A percentile compares a stretch with the other conserved stretches of the same genome.
These are phyloP conservation scores for Carcinoscorpius rotundicauda DNA, from an alignment of 1,140 invertebrate genomes.

Conservation along the genomic window DNA sequence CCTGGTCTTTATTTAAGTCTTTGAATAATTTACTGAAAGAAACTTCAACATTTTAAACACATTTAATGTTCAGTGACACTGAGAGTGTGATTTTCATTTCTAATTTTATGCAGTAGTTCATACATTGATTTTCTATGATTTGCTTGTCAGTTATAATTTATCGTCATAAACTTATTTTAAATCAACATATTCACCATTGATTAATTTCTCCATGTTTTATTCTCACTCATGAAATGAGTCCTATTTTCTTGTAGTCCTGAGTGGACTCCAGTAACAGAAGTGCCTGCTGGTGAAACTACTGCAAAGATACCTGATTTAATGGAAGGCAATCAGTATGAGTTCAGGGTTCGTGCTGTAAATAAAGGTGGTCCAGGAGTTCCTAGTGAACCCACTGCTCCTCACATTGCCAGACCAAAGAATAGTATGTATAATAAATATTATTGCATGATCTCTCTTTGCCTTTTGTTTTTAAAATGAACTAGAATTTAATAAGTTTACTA, in stretches of 20 bases:
- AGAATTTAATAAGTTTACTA: too few species aligned
- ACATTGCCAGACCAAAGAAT: constrained; percentile 82
- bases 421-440: constrained; percentile 38
- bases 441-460: background rate
- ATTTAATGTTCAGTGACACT: too few species aligned
- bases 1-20: too few species aligned
- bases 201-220: background rate
- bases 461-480: too few species aligned
- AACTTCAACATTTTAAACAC: too few species aligned
- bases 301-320: constrained; percentile 75
- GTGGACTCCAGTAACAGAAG: constrained; percentile 76
- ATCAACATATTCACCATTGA: too few species aligned
- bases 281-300: constrained; percentile 65
- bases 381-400: constrained; percentile 73
- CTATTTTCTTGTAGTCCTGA: constrained; percentile 42
- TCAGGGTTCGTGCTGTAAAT: constrained; percentile 85
- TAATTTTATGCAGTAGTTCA: too few species aligned
- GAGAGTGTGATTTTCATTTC: too few species aligned
- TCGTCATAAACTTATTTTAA: too few species aligned
- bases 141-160: too few species aligned
- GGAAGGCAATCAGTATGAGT: constrained; percentile 84
- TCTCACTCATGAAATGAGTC: background rate
- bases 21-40: too few species aligned
- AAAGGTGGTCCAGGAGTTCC: constrained; percentile 70
- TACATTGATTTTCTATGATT: too few species aligned